These are phyloP conservation scores for Coranthus polyacanthus DNA, from an alignment of 2,797 vertebrate genomes.

Conservation along the genomic window DNA sequence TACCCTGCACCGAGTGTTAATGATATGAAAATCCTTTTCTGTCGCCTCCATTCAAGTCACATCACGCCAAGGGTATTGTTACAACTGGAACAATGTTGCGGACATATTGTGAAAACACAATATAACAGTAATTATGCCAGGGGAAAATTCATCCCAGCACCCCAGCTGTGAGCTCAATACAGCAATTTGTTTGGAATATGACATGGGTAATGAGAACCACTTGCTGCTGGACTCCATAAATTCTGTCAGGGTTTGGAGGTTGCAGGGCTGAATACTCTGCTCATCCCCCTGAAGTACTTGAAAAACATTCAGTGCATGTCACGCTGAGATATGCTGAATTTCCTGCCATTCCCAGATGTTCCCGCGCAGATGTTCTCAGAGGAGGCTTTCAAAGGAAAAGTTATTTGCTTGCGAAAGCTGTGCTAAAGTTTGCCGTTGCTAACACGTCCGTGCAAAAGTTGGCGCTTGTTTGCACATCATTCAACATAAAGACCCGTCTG, in stretches of 20 bases:
- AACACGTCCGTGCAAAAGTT: conserved; percentile 31
- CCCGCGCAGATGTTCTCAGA: conserved; percentile 88
- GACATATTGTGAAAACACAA: conserved; percentile 59
- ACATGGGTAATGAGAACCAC: conserved; percentile 94
- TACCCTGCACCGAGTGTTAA: conserved; percentile 35
- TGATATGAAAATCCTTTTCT: conserved; percentile 45
- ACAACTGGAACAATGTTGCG: conserved; percentile 53
- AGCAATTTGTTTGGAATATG: conserved; percentile 91
- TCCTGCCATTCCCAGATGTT: conserved; percentile 92
- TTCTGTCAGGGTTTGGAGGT: conserved; percentile 81
- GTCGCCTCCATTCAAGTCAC: conserved; percentile 30
- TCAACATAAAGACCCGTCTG: neutral
- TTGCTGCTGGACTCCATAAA: conserved; percentile 87
- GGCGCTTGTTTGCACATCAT: conserved; percentile 17
- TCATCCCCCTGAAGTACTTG: conserved; percentile 80
- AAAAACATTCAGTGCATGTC: conserved; percentile 86
- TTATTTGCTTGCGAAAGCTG: conserved; percentile 61
- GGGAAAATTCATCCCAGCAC: conserved; percentile 52
- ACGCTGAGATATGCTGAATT: conserved; percentile 87
- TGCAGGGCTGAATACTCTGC: conserved; percentile 59
- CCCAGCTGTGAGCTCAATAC: conserved; percentile 87
- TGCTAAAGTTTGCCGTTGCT: conserved; percentile 44
- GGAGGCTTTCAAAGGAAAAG: conserved; percentile 74
- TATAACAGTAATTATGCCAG: conserved; percentile 67
- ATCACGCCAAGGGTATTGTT: conserved; percentile 36